Evolutionary conservation across 2,797 vertebrate genomes (phyloP), one percentile per base, ranked within the genome.

Genomic region (Gymnoscopelus braueri): DNA sequence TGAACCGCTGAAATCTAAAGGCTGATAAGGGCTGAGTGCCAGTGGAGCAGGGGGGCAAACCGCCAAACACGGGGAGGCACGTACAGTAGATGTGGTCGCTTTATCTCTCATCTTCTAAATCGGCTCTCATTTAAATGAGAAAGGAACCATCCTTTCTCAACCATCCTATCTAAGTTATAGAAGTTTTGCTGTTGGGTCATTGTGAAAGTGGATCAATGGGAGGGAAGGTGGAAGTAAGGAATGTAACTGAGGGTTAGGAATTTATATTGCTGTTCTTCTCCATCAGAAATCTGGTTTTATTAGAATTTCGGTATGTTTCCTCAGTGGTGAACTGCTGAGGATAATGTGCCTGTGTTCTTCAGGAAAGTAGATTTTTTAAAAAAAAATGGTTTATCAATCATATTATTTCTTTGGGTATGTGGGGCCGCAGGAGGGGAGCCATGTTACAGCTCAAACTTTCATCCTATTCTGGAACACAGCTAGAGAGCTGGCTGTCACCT

Each of bases 1-100:
- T 77, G 78, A 80, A 68, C 79, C 78, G 81, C 71, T 70, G 75
- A 74, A 81, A 84, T 80, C 70, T 54, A 80, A 70, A 80, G 59
- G 63, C 61, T 82, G 78, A 83, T 82, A 83, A 81, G 66, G 62
- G 78, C 57, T 76, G 75, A 78, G 77, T 74, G 75, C 32, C 82
- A 72, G 80, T 81, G 67, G 68, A 71, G 76, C 48, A 65, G 67
- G 74, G 63, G 69, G 74, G 75, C 81, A 85, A 72, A 74, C 57
- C 52, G 39, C 39, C 39, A 44, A 44, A 11, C 9, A 49, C 29
- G 8, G 47, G 56, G 53, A 66, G 10, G 60, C 11, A 47, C 55
- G 0, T 57, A 57, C 11, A n/a, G 14, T 15, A 3, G 10, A 4
- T 29, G 5, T 24, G 64, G 4, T 7, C 68, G 19, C 13, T 8